Conservation (phyloP, 2,797 vertebrate genomes). For the Falco concolor region DNA sequence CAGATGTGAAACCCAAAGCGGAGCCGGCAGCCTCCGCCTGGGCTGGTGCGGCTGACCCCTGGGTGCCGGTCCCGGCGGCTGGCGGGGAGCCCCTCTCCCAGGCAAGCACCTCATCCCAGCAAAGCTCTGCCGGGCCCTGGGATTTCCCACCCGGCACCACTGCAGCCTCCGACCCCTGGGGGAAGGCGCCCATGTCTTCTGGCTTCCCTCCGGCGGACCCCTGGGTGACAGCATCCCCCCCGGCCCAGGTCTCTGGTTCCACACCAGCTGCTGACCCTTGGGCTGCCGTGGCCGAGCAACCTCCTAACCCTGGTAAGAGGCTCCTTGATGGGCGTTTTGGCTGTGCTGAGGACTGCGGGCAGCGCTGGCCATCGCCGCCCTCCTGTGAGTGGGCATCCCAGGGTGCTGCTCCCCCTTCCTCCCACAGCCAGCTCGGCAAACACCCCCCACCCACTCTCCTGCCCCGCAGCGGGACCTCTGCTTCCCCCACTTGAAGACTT, state of each 20-base stretch:
- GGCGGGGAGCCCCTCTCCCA: slow-evolving; percentile 47
- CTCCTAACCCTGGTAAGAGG: slow-evolving; percentile 65
- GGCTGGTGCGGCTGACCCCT: slow-evolving; percentile 67
- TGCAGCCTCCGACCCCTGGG: slow-evolving; percentile 73
- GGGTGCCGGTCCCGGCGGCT: slow-evolving; percentile 57
- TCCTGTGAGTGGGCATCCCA: background rate
- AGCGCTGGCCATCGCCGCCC: background rate
- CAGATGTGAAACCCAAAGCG: slow-evolving; percentile 65
- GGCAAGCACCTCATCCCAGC: slow-evolving; percentile 44
- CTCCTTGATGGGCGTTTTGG: background rate
- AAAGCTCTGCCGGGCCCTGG: slow-evolving; percentile 59
- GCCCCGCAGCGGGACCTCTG: background rate
- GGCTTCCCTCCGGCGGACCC: slow-evolving; percentile 60
- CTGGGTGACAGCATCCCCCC: slow-evolving; percentile 65
- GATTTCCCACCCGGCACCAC: slow-evolving; percentile 56
- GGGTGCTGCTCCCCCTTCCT: background rate
- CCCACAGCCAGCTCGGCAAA: background rate
- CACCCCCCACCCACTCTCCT: background rate
- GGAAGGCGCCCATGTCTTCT: slow-evolving; percentile 52
- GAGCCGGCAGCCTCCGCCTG: slow-evolving; percentile 69
- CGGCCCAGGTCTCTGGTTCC: background rate
- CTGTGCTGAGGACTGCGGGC: background rate
- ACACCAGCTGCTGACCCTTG: slow-evolving; percentile 63
- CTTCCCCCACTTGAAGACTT: background rate
- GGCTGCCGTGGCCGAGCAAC: slow-evolving; percentile 55